phyloP scores from a whole-genome alignment of 35 echinoderm and acorn worm genomes.

The Heliocidaris erythrogramma region DNA sequence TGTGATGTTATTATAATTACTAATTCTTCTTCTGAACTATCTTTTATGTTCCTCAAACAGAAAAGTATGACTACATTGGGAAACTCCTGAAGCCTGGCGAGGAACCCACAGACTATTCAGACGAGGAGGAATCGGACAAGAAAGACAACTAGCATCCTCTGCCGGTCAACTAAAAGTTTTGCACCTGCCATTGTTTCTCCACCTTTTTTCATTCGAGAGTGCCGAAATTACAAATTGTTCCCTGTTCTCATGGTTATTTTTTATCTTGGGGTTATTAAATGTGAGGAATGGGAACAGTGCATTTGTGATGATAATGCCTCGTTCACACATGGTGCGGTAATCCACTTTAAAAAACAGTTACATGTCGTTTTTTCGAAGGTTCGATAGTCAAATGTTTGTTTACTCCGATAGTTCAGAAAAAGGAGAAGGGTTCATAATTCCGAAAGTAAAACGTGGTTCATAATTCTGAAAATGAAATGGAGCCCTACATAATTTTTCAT shows the following conservation, averaged over 20 bases:
- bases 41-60: conserved; percentile 44
- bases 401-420: too few relatives aligned
- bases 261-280: neutral
- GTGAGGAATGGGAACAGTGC: neutral
- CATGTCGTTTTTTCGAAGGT: too few relatives aligned
- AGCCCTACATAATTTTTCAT: too few relatives aligned
- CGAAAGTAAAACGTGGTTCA: too few relatives aligned
- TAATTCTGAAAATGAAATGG: too few relatives aligned
- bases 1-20: too few relatives aligned
- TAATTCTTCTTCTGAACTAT: neutral
- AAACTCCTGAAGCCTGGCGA: conserved; percentile 93
- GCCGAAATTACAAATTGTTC: neutral
- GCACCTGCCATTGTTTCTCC: neutral
- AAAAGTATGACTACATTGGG: conserved; percentile 96
- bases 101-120: conserved; percentile 97
- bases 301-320: neutral
- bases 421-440: too few relatives aligned
- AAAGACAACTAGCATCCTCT: conserved; percentile 73
- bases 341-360: too few relatives aligned
- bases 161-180: neutral
- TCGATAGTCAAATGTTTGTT: too few relatives aligned
- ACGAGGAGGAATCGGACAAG: conserved; percentile 88
- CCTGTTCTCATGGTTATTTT: neutral
- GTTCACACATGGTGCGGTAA: neutral
- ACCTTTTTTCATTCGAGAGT: neutral